phyloP scores from a whole-genome alignment of 2,797 vertebrate species.

The Microctenopoma steveboyesi region DNA sequence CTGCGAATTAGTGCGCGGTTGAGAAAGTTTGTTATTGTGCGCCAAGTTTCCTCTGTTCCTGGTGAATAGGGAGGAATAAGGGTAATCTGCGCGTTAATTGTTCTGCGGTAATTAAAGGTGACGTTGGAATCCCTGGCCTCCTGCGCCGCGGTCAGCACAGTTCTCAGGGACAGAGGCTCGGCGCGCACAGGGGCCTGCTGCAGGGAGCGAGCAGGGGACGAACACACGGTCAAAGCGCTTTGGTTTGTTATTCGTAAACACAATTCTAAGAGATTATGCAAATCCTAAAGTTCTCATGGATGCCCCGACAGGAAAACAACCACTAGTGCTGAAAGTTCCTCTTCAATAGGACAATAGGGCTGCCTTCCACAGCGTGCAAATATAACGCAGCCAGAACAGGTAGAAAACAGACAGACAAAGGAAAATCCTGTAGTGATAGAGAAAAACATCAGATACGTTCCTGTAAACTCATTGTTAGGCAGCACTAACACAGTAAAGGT shows the following conservation, averaged over 20 bases:
- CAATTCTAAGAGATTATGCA: conserved; percentile 53
- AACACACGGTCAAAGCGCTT: conserved; percentile 1
- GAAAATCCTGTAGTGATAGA: conserved; percentile 2
- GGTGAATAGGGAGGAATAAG: conserved; percentile 81
- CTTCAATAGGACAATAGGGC: neutral
- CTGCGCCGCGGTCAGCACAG: conserved; percentile 68
- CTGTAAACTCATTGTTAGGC: conserved; percentile 32
- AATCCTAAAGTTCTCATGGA: conserved; percentile 44
- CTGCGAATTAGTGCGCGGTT: conserved; percentile 77
- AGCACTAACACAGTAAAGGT: conserved; percentile 28
- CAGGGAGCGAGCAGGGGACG: conserved; percentile 40
- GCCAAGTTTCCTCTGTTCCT: conserved; percentile 71
- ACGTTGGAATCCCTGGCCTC: conserved; percentile 90
- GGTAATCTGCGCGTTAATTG: conserved; percentile 91
- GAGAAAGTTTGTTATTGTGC: conserved; percentile 81
- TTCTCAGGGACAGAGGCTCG: conserved; percentile 68
- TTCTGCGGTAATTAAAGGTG: conserved; percentile 93
- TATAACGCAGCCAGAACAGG: conserved; percentile 4
- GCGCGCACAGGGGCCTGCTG: conserved; percentile 54
- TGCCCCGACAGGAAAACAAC: conserved; percentile 14
- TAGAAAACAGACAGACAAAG: conserved; percentile 9
- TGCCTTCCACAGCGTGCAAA: neutral
- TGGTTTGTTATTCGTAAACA: conserved; percentile 37
- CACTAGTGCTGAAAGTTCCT: neutral
- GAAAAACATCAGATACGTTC: conserved; percentile 4